Evolutionary conservation across 1,140 invertebrate species (phyloP), one percentile per base, ranked within the genome.

Genomic region (Sesamia nonagrioides): DNA sequence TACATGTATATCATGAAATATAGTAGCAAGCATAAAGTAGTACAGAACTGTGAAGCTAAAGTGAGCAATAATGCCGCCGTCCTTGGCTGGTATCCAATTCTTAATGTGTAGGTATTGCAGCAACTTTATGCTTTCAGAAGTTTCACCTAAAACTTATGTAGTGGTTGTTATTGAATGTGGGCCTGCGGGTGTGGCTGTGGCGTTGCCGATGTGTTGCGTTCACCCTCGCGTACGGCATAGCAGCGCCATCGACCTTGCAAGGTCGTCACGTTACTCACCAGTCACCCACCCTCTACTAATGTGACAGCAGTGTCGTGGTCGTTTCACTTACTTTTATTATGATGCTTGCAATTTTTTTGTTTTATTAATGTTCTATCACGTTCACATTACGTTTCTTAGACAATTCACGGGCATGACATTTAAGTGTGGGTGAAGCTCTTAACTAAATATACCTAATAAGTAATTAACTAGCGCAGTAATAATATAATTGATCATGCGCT

Each of bases 171-270:
- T 50, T 21, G 42, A 68, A 77, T 77, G 78, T 63, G 78, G 72
- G 18, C 45, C 21, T 21, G 71, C 21, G 11, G 42, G 58, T 18
- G 52, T 48, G 35, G 48, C 35, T 50, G 52, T 75, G 27, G 35
- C 17, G 37, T 75, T 50, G 56, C 21, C 45, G 17, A 17, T 42
- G 71, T 63, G 60, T 63, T 74, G 60, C 58, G 58, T 77, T 73
- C n/a, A 73, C 61, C 52, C 77, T 58, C 18, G 40, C 27, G 45
- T 66, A 78, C 72, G 18, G 68, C 27, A 69, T 54, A 77, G 76
- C 37, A 85, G 81, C 83, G 84, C 63, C 85, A 84, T 80, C 84
- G 85, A 89, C 90, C 88, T 89, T 84, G 82, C 86, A 89, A 92
- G 90, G 90, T 87, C 90, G 82, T 52, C 50, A 78, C 33, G n/a